A percentile compares a stretch with the other conserved stretches of the same genome.
These are phyloP conservation scores for Dione vanillae DNA, from an alignment of 2,888 invertebrate genomes.

Conservation along the genomic window DNA sequence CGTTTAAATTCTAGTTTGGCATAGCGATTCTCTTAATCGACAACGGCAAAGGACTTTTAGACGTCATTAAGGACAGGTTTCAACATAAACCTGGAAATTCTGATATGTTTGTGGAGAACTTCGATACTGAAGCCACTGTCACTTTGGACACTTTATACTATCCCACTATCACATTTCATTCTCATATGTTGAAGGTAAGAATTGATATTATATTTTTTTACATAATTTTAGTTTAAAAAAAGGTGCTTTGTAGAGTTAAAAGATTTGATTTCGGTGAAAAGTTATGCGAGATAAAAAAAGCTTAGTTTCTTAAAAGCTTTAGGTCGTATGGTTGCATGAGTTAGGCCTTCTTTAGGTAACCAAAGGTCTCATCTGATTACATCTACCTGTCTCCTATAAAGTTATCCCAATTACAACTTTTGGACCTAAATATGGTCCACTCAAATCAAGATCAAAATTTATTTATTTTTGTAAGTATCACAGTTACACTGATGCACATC, in stretches of 20 bases:
- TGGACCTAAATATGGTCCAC: too few relatives aligned
- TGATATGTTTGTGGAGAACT: slow-evolving; percentile 72
- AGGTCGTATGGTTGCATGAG: too few relatives aligned
- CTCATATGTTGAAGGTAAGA: slow-evolving; percentile 75
- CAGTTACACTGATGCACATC: too few relatives aligned
- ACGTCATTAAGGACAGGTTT: slow-evolving; percentile 65
- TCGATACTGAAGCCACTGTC: slow-evolving; percentile 73
- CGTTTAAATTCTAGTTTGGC: slow-evolving; percentile 64
- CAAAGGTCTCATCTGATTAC: too few relatives aligned
- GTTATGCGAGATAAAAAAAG: too few relatives aligned
- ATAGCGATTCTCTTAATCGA: slow-evolving; percentile 71
- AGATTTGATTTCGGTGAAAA: too few relatives aligned
- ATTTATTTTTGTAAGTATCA: too few relatives aligned
- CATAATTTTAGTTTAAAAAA: background rate
- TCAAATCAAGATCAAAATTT: too few relatives aligned
- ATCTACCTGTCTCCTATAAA: too few relatives aligned
- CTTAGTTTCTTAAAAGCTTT: too few relatives aligned
- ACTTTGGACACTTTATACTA: slow-evolving; percentile 76
- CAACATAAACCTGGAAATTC: slow-evolving; percentile 51
- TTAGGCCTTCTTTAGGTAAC: too few relatives aligned
- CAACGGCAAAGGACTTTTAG: slow-evolving; percentile 73
- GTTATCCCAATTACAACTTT: too few relatives aligned
- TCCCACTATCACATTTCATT: slow-evolving; percentile 74
- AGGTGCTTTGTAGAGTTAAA: background rate
- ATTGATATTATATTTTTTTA: background rate